Base-by-base conservation (phyloP, 2,888 invertebrate species). In the Flabesymbios commensalis region DNA sequence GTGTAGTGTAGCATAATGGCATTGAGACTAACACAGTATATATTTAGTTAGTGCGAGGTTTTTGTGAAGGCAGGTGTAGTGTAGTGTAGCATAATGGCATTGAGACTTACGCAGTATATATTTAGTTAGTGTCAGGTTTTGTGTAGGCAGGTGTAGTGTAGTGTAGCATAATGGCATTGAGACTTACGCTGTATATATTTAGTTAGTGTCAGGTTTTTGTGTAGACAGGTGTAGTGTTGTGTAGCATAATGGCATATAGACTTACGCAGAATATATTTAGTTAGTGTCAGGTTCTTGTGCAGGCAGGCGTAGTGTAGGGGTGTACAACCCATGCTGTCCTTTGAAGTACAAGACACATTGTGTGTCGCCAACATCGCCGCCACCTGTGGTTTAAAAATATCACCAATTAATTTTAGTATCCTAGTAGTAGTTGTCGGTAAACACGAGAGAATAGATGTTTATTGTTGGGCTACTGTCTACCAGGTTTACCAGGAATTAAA, bases 221-320 rank as follows among this genome's bases (percentile, higher is more conserved):
- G 66, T 77, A 75, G 29, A 74, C 76, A 73, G 84, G 84, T 33
- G 66, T 62, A 7, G 69, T 71, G 45, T 67, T 73, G n/a, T 80
- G 62, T 29, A 79, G 76, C 0, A 84, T n/a, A n/a, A n/a, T n/a
- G n/a, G 14, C 55, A n/a, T 32, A 5, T 2, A 22, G 26, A 55
- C 72, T 67, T 70, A 81, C 82, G 77, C 19, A 81, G 68, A 54
- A 82, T 75, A 60, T 75, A 78, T 31, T 76, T 70, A 32, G 78
- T 79, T 5, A 84, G 72, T 7, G 71, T 63, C 24, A 70, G 67
- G 70, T 83, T 80, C 63, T 77, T 76, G 55, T 76, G 75, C 7
- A 83, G 71, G 26, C 81, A 80, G 51, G 82, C 83, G 71, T 84
- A 83, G 45, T 80, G 79, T 2, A 85, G 68, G 2, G 84, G 79